Evolutionary conservation across 2,113 vertebrate genomes (phyloP).

Genomic region (Oreochromis niloticus): DNA sequence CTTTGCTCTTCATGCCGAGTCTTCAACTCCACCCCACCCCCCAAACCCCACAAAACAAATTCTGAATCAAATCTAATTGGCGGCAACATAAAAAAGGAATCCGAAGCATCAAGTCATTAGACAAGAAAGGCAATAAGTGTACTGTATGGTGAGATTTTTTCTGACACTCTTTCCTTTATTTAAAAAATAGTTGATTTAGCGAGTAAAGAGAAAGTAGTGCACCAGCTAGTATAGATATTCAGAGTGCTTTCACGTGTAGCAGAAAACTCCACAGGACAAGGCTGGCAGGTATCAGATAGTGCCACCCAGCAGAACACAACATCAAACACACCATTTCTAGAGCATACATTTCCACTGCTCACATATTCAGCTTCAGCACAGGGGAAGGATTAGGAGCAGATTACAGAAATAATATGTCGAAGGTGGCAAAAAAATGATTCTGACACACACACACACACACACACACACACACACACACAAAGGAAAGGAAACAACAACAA

Average conservation of each 20-base stretch:
- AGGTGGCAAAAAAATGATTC: slow-evolving; percentile 10
- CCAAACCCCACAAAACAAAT: neutral
- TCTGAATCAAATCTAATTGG: slow-evolving; percentile 10
- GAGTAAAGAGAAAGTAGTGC: slow-evolving; percentile 65
- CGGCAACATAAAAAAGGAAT: slow-evolving; percentile 13
- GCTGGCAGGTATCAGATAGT: slow-evolving; percentile 53
- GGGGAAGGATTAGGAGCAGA: slow-evolving; percentile 43
- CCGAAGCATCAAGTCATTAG: slow-evolving; percentile 32
- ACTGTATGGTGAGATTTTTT: slow-evolving; percentile 50
- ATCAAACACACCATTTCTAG: slow-evolving; percentile 64
- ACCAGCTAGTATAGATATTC: slow-evolving; percentile 67
- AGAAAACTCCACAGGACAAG: slow-evolving; percentile 69
- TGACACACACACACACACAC: neutral
- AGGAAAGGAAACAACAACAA: neutral
- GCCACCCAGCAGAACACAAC: slow-evolving; percentile 59
- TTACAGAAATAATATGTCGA: slow-evolving; percentile 55
- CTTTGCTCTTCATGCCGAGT: neutral
- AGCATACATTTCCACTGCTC: slow-evolving; percentile 58
- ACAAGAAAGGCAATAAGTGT: slow-evolving; percentile 54
- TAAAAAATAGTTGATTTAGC: slow-evolving; percentile 74
- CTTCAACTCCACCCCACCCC: neutral
- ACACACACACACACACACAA: neutral
- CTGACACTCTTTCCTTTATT: slow-evolving; percentile 72
- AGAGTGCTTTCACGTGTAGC: slow-evolving; percentile 73
- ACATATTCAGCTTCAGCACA: slow-evolving; percentile 43